Conservation (phyloP, 2,113 vertebrate species). For the Sinocyclocheilus grahami region DNA sequence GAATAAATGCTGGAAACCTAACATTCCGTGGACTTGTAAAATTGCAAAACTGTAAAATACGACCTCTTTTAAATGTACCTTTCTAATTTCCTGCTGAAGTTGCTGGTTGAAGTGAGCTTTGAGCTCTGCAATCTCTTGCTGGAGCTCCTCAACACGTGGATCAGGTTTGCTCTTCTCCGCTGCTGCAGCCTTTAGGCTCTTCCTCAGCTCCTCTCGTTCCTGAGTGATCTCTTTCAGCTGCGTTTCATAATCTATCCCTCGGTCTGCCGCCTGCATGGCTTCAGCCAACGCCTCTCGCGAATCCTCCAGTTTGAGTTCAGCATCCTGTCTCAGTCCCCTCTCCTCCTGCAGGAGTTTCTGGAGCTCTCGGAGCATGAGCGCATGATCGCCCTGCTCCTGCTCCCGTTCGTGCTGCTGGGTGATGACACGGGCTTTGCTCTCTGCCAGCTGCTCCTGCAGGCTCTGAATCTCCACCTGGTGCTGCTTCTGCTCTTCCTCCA, state of each 20-base stretch:
- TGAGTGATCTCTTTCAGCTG: conserved; percentile 72
- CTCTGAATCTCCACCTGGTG: conserved; percentile 73
- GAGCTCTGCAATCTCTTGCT: conserved; percentile 77
- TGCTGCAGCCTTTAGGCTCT: conserved; percentile 69
- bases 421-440: conserved; percentile 85
- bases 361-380: conserved; percentile 87
- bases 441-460: conserved; percentile 82
- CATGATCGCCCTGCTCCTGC: conserved; percentile 88
- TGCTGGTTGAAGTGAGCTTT: conserved; percentile 84
- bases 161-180: conserved; percentile 77
- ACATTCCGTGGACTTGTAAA: not conserved
- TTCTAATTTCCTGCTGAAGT: conserved; percentile 81
- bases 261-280: conserved; percentile 66
- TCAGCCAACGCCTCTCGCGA: conserved; percentile 69
- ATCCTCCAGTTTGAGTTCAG: conserved; percentile 83
- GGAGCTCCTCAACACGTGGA: conserved; percentile 79
- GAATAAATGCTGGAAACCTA: not conserved
- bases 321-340: conserved; percentile 77
- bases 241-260: conserved; percentile 74
- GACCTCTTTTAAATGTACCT: conserved; percentile 23
- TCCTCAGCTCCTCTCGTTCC: conserved; percentile 79
- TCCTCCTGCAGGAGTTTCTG: conserved; percentile 87
- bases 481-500: conserved; percentile 60
- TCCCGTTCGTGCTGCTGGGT: conserved; percentile 90
- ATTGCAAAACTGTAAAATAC: not conserved